A percentile compares a stretch with the other conserved stretches of the same genome.
phyloP scores from a whole-genome alignment of 2,888 invertebrate genomes.

The Abrostola triplasia region DNA sequence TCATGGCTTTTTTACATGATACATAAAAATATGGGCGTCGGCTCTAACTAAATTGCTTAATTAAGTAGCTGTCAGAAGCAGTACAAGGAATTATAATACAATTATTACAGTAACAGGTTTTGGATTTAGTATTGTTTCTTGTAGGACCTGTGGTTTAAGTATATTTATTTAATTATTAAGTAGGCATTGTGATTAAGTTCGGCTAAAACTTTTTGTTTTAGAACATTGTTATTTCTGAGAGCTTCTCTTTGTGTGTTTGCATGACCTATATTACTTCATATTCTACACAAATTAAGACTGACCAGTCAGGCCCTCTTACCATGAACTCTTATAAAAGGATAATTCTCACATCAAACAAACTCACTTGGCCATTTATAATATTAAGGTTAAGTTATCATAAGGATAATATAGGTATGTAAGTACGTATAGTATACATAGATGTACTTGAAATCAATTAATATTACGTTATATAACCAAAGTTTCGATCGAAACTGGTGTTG shows the following conservation, averaged over 20 bases:
- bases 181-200: too few relatives aligned
- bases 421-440: background rate
- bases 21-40: background rate
- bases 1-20: background rate
- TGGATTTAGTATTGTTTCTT: background rate
- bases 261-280: too few relatives aligned
- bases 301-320: too few relatives aligned
- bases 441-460: background rate
- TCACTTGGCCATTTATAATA: too few relatives aligned
- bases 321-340: too few relatives aligned
- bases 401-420: too few relatives aligned
- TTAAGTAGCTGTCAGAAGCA: background rate
- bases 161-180: too few relatives aligned
- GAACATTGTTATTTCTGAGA: too few relatives aligned
- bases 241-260: too few relatives aligned
- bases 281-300: too few relatives aligned
- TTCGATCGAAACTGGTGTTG: slow-evolving; percentile 2
- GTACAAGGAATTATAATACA: background rate
- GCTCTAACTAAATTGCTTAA: slow-evolving; percentile 1
- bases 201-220: background rate
- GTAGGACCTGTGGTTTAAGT: background rate
- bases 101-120: background rate
- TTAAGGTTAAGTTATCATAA: too few relatives aligned
- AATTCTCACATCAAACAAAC: too few relatives aligned
- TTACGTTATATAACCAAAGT: background rate